phyloP scores from a whole-genome alignment of 1,140 invertebrate genomes.

The Luehdorfia chinensis region DNA sequence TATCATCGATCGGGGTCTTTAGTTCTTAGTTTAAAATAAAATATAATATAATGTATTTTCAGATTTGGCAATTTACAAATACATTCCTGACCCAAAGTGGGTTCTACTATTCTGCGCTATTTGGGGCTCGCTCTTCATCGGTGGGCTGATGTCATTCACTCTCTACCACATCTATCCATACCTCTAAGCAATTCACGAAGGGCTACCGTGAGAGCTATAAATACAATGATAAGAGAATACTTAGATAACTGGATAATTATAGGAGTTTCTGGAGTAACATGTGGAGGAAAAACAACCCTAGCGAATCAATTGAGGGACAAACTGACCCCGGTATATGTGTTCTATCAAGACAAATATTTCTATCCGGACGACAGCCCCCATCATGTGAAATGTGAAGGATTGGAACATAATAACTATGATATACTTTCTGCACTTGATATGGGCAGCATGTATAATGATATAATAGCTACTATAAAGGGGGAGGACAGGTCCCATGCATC shows the following conservation, averaged over 20 bases:
- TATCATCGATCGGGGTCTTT: no score
- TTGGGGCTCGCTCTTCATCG: conserved; percentile 81
- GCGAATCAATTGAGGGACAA: conserved; percentile 77
- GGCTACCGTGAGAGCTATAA: conserved; percentile 2
- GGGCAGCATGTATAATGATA: conserved; percentile 81
- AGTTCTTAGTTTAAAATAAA: no score
- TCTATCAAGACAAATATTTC: conserved; percentile 90
- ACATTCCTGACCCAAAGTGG: conserved; percentile 80
- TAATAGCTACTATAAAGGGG: conserved; percentile 65
- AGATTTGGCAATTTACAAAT: conserved; percentile 77
- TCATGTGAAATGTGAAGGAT: conserved; percentile 80
- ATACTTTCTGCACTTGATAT: conserved; percentile 85
- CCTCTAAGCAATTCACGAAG: conserved; percentile 27
- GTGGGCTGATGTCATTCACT: conserved; percentile 81
- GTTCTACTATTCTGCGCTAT: conserved; percentile 79
- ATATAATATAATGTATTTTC: no score
- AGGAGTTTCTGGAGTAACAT: conserved; percentile 87
- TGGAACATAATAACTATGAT: conserved; percentile 90
- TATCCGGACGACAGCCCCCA: conserved; percentile 81
- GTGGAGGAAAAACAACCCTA: conserved; percentile 88
- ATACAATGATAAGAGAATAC: conserved; percentile 14
- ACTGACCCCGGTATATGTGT: conserved; percentile 77
- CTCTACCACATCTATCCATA: conserved; percentile 78
- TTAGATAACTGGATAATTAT: conserved; percentile 81
- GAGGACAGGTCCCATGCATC: conserved; percentile 29